Percentiles rank a stretch among this genome's conserved stretches.
phyloP scores from a whole-genome alignment of 2,888 invertebrate genomes.

The Troides aeacus region DNA sequence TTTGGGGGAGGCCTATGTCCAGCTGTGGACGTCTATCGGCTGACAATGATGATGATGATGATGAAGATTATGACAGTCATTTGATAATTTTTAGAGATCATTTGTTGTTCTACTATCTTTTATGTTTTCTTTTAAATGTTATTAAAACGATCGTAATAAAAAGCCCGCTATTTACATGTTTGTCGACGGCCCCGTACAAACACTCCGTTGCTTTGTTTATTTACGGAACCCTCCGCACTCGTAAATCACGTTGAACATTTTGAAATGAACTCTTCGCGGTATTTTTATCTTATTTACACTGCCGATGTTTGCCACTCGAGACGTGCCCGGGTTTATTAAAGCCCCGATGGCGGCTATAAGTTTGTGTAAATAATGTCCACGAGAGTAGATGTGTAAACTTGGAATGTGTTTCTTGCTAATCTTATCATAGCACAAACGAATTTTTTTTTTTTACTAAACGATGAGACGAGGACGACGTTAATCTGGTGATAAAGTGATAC shows the following conservation, averaged over 20 bases:
- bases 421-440: neutral
- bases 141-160: neutral
- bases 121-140: neutral
- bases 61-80: too few species aligned
- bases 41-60: too few species aligned
- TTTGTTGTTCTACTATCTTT: neutral
- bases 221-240: constrained; percentile 31
- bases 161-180: neutral
- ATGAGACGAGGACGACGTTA: too few species aligned
- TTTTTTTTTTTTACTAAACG: too few species aligned
- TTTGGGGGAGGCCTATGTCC: too few species aligned
- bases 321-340: constrained; percentile 29
- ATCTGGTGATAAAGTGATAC: too few species aligned
- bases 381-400: constrained; percentile 3
- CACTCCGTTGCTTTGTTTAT: constrained; percentile 33
- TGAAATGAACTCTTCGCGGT: constrained; percentile 30
- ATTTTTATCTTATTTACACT: constrained; percentile 37
- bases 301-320: constrained; percentile 33
- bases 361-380: constrained; percentile 33
- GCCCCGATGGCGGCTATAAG: constrained; percentile 22
- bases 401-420: neutral
- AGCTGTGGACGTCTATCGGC: too few species aligned
- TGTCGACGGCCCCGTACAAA: neutral
- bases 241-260: constrained; percentile 32
- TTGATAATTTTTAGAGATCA: too few species aligned